These are phyloP conservation scores for Tolmerus cingulatus DNA, from an alignment of 2,888 invertebrate genomes.

Conservation along the genomic window DNA sequence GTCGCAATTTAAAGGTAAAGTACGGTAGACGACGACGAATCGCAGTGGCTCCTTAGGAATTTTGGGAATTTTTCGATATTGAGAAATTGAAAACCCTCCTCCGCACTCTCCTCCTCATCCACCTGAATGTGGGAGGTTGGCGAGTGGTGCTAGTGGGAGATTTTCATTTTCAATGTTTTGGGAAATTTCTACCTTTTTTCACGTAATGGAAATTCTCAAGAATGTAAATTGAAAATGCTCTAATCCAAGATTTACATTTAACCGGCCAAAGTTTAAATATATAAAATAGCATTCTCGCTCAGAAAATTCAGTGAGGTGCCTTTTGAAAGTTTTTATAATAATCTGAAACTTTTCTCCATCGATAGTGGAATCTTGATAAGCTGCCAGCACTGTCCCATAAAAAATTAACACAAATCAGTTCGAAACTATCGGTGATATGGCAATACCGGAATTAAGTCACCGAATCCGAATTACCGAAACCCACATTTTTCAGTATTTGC, in stretches of 20 bases:
- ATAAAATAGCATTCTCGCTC: background rate
- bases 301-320: background rate
- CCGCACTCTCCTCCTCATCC: background rate
- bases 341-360: background rate
- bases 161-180: slow-evolving; percentile 8
- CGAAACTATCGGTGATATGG: background rate
- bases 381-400: background rate
- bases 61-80: slow-evolving; percentile 6
- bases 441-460: background rate
- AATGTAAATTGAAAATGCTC: too few species aligned
- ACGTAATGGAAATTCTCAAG: background rate
- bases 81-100: background rate
- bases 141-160: background rate
- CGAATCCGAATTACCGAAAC: background rate
- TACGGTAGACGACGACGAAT: background rate
- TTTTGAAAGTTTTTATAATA: background rate
- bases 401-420: background rate
- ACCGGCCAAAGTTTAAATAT: background rate
- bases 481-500: background rate
- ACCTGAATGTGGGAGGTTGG: too few species aligned
- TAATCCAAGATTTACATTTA: background rate
- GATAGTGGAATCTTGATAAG: background rate
- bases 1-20: background rate
- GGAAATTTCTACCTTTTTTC: background rate
- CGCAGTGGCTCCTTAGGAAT: background rate